Percentiles rank a stretch among this genome's conserved stretches.
phyloP scores from a whole-genome alignment of 2,888 invertebrate species.

The Diarsia dahlii region DNA sequence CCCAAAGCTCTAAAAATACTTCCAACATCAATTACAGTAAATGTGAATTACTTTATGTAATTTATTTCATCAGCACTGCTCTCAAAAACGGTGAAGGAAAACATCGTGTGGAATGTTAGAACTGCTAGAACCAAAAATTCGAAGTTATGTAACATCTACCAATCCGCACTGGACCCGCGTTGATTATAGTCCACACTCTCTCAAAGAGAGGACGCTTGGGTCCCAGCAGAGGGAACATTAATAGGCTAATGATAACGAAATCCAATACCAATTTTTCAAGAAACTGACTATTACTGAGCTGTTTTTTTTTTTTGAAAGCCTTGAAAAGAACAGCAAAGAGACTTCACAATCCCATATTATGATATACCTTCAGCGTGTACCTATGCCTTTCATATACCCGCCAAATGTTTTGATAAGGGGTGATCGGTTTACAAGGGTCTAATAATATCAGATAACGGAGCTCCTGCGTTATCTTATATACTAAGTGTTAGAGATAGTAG shows the following conservation, averaged over 20 bases:
- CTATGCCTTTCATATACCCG: constrained; percentile 18
- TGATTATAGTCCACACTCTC: too few relatives aligned
- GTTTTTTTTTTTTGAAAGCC: neutral
- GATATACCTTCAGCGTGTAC: neutral
- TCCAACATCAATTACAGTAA: too few relatives aligned
- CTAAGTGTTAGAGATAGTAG: neutral
- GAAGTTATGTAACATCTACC: too few relatives aligned
- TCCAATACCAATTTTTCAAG: neutral
- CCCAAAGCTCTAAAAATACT: neutral
- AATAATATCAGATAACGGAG: neutral
- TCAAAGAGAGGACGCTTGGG: too few relatives aligned
- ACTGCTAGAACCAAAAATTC: too few relatives aligned
- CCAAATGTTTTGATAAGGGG: constrained; percentile 35
- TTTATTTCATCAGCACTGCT: too few relatives aligned
- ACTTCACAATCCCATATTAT: constrained; percentile 2
- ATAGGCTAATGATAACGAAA: neutral
- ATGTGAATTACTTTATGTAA: too few relatives aligned
- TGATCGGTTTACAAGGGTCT: constrained; percentile 12
- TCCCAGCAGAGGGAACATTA: too few relatives aligned
- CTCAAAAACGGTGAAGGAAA: too few relatives aligned
- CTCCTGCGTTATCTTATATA: neutral
- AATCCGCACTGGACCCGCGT: too few relatives aligned
- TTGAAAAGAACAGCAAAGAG: neutral
- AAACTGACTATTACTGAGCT: too few relatives aligned
- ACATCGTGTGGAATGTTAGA: too few relatives aligned